phyloP scores from a whole-genome alignment of 2,797 vertebrate species.

The Acropternis orthonyx region DNA sequence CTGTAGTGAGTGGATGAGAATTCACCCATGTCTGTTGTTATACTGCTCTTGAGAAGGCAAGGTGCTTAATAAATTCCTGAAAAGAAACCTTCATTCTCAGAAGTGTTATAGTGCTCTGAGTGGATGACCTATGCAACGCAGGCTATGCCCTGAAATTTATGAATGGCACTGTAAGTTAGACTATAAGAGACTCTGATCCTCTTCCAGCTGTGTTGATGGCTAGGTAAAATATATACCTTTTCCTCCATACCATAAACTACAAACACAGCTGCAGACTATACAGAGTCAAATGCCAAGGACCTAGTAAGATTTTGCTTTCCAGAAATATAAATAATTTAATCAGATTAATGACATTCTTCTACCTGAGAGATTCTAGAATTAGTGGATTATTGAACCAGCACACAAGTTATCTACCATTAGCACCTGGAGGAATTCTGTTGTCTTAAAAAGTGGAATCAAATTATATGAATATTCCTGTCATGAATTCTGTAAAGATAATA shows the following conservation, averaged over 20 bases:
- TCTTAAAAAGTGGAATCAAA: conserved; percentile 75
- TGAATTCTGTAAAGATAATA: conserved; percentile 89
- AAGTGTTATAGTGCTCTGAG: neutral
- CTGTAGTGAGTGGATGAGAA: neutral
- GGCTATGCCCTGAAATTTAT: neutral
- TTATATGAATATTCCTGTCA: conserved; percentile 86
- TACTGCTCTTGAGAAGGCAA: neutral
- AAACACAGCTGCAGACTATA: conserved; percentile 8
- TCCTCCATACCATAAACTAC: neutral
- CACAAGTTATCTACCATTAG: conserved; percentile 77
- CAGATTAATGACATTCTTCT: conserved; percentile 80
- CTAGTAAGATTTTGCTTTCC: conserved; percentile 75
- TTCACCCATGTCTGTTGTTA: neutral
- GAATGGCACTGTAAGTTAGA: neutral
- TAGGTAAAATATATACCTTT: neutral
- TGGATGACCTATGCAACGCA: neutral
- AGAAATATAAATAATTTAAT: conserved; percentile 81
- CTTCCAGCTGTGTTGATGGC: neutral
- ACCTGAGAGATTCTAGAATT: conserved; percentile 80
- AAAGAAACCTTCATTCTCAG: neutral
- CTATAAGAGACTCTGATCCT: neutral
- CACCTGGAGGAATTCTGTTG: conserved; percentile 81
- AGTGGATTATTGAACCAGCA: conserved; percentile 77
- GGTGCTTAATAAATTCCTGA: neutral
- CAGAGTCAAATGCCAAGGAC: conserved; percentile 59